These are phyloP conservation scores for Anolis carolinensis DNA, from an alignment of 2,113 vertebrate genomes.

Conservation along the genomic window DNA sequence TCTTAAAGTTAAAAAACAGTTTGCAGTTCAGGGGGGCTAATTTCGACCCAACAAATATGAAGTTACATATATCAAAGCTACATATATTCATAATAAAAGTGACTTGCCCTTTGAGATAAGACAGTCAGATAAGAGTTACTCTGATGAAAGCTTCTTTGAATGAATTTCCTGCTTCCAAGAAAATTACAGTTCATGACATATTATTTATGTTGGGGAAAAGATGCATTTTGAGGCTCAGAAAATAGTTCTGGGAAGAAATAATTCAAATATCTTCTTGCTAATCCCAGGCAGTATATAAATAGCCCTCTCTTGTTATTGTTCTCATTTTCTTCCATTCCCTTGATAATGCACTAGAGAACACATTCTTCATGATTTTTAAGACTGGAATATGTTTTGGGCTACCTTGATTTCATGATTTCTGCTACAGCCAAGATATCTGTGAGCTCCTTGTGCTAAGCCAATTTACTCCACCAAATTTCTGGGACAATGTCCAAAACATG, in stretches of 20 bases:
- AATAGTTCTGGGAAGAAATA: not conserved
- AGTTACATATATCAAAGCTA: no score
- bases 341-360: not conserved
- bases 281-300: not conserved
- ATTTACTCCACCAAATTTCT: slow-evolving; percentile 13
- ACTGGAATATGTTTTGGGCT: slow-evolving; percentile 9
- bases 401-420: not conserved
- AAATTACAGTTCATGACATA: no score
- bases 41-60: not conserved
- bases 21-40: not conserved
- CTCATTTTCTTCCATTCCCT: not conserved
- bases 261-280: not conserved
- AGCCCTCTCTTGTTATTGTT: no score
- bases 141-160: not conserved
- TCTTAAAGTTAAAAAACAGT: not conserved
- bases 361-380: not conserved
- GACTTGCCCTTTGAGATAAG: not conserved
- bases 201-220: not conserved
- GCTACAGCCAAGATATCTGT: not conserved
- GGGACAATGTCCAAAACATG: not conserved
- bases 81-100: no score
- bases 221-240: not conserved
- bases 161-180: no score
- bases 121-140: not conserved
- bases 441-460: not conserved